These are phyloP conservation scores for Sesamia inferens DNA, from an alignment of 2,888 invertebrate genomes.

Conservation along the genomic window DNA sequence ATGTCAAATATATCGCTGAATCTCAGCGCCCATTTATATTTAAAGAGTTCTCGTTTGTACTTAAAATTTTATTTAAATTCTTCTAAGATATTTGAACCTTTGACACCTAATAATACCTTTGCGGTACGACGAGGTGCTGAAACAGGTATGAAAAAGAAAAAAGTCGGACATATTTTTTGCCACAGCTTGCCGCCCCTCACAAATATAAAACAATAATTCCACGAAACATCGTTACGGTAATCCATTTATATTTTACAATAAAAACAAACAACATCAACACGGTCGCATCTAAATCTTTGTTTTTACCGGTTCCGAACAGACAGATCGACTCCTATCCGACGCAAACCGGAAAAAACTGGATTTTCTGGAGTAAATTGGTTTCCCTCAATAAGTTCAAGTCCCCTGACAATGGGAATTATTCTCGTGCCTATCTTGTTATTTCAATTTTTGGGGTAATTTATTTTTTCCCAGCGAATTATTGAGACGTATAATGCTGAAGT, in stretches of 20 bases:
- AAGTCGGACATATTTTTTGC: neutral
- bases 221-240: constrained; percentile 50
- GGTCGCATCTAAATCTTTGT: constrained; percentile 53
- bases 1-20: neutral
- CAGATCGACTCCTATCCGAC: constrained; percentile 54
- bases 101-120: neutral
- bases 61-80: neutral
- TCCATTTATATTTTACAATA: constrained; percentile 50
- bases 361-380: constrained; percentile 79
- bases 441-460: constrained; percentile 81
- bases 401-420: constrained; percentile 85
- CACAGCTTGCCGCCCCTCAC: constrained; percentile 5
- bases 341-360: constrained; percentile 70
- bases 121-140: too few relatives aligned
- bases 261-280: constrained; percentile 46
- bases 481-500: constrained; percentile 65
- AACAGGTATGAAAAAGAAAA: neutral
- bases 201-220: constrained; percentile 42
- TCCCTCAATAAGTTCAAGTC: constrained; percentile 82
- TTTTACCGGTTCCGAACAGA: constrained; percentile 55
- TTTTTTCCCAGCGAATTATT: constrained; percentile 72
- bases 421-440: constrained; percentile 83
- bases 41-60: neutral
- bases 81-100: neutral
- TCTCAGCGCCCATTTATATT: neutral